phyloP scores from a whole-genome alignment of 2,113 vertebrate genomes.

The Amblyornis subalaris region DNA sequence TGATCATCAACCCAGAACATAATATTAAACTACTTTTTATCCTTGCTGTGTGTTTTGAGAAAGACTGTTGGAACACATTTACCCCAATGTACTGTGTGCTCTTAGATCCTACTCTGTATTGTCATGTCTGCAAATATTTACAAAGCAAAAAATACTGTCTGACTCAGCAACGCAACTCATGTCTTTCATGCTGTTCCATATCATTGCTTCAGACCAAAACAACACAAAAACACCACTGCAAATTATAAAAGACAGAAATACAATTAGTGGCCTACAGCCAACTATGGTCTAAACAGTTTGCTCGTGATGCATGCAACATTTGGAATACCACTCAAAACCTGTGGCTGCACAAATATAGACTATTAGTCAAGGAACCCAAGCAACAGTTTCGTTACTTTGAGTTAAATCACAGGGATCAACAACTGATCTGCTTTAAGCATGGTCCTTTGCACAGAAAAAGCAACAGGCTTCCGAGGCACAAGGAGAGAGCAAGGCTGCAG shows the following conservation, averaged over 20 bases:
- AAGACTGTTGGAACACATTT: neutral
- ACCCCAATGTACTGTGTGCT: neutral
- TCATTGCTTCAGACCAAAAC: slow-evolving; percentile 24
- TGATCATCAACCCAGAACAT: neutral
- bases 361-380: neutral
- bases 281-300: neutral
- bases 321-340: neutral
- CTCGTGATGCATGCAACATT: neutral
- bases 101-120: neutral
- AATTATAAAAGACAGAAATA: slow-evolving; percentile 22
- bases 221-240: neutral
- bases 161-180: neutral
- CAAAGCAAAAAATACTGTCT: neutral
- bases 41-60: neutral
- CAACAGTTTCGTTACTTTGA: neutral
- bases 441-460: neutral
- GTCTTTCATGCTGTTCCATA: slow-evolving; percentile 27
- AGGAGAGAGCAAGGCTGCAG: neutral
- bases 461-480: neutral
- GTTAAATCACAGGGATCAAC: neutral
- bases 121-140: slow-evolving; percentile 26
- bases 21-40: neutral
- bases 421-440: neutral
- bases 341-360: neutral
- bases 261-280: slow-evolving; percentile 20